Evolutionary conservation across 2,113 vertebrate species (phyloP).

Genomic region (Archocentrus centrarchus): DNA sequence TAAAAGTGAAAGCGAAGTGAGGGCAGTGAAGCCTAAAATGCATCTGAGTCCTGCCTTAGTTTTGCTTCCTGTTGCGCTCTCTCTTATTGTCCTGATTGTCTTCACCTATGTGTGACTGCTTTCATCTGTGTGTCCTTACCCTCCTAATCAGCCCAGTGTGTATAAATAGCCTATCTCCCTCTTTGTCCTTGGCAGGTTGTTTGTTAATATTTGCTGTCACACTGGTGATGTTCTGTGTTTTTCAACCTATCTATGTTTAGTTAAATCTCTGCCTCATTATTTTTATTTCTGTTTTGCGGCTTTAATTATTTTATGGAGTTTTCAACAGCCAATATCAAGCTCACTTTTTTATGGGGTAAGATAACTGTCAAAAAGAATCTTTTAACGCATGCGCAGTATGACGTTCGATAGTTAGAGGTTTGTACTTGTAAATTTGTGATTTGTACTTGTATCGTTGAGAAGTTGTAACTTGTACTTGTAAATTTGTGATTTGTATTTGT

Average conservation of each 20-base stretch:
- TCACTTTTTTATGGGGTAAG: no score
- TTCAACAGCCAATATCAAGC: no score
- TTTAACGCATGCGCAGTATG: no score
- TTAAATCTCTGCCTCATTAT: background rate
- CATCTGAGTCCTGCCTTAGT: background rate
- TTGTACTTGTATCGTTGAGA: no score
- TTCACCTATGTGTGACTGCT: background rate
- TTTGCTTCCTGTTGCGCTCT: background rate
- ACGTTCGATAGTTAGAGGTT: no score
- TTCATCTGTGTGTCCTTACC: background rate
- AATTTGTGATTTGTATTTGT: no score
- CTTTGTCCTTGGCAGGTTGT: background rate
- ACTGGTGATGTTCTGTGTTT: background rate
- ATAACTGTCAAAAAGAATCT: no score
- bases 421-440: no score
- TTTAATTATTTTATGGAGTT: background rate
- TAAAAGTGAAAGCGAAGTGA: background rate
- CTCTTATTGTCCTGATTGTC: background rate
- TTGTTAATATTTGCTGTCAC: background rate
- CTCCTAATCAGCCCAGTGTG: background rate
- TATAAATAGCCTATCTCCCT: background rate
- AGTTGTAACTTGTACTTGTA: no score
- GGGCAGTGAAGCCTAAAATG: no score
- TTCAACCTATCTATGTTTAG: background rate
- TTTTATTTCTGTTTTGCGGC: background rate